Evolutionary conservation across 2,797 vertebrate species (phyloP), one percentile per base, ranked within the genome.

Genomic region (Molothrus aeneus): DNA sequence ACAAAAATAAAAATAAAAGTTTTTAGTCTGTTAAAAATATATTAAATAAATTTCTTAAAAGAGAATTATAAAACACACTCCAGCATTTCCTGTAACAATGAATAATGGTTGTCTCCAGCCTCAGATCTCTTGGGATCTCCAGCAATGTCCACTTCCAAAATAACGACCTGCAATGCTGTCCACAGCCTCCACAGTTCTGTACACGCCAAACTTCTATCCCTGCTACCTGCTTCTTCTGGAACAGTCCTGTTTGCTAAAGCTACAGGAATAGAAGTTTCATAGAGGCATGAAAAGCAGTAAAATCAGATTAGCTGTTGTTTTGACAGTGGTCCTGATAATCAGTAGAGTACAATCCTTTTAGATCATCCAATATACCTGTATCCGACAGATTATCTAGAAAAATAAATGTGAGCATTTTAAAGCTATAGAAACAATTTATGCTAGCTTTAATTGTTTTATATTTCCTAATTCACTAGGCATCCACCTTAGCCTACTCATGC

Each of bases 61-160:
- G 32, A 28, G 21, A 45, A 22, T 22, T n/a, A 57, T 9, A 40
- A 80, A 57, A 68, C 28, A 28, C 29, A 40, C 18, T 28, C 15
- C 17, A 48, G 24, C 29, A 48, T 57, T n/a, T 29, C 24, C 34
- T 57, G 11, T 18, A n/a, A n/a, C 29, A 32, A 47, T 5, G 21
- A 61, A 14, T 4, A 22, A 11, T 7, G 2, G 5, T 15, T 40
- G 16, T 24, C 14, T 74, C 17, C 73, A 54, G n/a, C 7, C 40
- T 54, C 19, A 10, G 26, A 18, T 51, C 54, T 26, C 57, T 25
- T 10, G 42, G n/a, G 13, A 43, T 56, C 29, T 20, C 51, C 3
- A 29, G 50, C 8, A 42, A 60, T 0, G 4, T 17, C 9, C 5
- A 2, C 8, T 54, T 31, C 10, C 57, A 24, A 17, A 28, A 4